Evolutionary conservation across 2,113 vertebrate genomes (phyloP).

Genomic region (Gymnobelideus leadbeateri): DNA sequence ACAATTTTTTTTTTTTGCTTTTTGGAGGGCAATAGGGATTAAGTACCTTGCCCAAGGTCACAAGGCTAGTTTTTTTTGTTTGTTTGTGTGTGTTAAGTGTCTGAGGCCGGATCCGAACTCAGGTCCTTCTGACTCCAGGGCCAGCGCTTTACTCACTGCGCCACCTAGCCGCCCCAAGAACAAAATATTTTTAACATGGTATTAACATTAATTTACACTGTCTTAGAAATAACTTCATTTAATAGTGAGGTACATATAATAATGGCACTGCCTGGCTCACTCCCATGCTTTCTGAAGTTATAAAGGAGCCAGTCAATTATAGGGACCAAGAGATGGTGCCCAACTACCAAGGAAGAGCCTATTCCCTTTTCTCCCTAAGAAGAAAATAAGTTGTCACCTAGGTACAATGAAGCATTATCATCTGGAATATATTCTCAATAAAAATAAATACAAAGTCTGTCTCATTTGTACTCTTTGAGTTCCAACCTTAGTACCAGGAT

Average conservation of each 20-base stretch:
- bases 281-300: neutral
- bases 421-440: neutral
- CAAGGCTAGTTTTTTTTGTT: too few relatives aligned
- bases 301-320: neutral
- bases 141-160: too few relatives aligned
- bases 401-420: neutral
- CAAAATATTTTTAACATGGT: neutral
- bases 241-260: neutral
- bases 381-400: neutral
- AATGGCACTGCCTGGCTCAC: neutral
- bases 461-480: neutral
- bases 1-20: too few relatives aligned
- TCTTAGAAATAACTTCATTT: neutral
- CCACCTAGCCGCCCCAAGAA: too few relatives aligned
- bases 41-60: too few relatives aligned
- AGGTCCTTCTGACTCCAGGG: too few relatives aligned
- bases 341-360: neutral
- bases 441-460: neutral
- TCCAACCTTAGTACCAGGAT: neutral
- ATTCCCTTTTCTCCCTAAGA: neutral
- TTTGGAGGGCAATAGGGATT: too few relatives aligned
- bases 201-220: too few relatives aligned
- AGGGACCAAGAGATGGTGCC: too few relatives aligned
- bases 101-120: too few relatives aligned
- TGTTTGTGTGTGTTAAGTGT: too few relatives aligned